phyloP scores from a whole-genome alignment of 2,888 invertebrate genomes.

The Eilema caniola region DNA sequence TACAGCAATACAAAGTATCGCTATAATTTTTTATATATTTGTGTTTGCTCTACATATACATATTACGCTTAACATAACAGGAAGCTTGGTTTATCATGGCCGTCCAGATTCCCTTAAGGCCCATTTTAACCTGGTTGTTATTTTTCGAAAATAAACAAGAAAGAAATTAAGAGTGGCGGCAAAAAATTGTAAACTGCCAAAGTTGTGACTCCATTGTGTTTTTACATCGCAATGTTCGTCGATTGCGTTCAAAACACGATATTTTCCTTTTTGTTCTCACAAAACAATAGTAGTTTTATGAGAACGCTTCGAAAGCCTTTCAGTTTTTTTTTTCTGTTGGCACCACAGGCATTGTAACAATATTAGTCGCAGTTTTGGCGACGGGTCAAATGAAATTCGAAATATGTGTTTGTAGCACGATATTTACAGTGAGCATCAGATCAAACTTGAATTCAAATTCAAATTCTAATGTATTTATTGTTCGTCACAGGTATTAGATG shows the following conservation, averaged over 20 bases:
- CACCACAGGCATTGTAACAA: background rate
- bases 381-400: background rate
- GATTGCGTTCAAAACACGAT: constrained; percentile 28
- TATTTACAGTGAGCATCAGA: too few relatives aligned
- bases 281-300: constrained; percentile 34
- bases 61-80: background rate
- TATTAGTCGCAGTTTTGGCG: constrained; percentile 6
- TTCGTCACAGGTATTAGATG: too few relatives aligned
- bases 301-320: constrained; percentile 13
- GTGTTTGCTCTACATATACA: background rate
- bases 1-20: background rate
- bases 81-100: constrained; percentile 9
- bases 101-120: constrained; percentile 7
- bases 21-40: background rate
- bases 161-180: constrained; percentile 26
- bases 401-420: background rate
- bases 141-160: constrained; percentile 1
- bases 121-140: constrained; percentile 7
- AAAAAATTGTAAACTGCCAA: constrained; percentile 33
- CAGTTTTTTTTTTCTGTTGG: constrained; percentile 3
- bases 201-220: constrained; percentile 36
- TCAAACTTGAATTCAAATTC: too few relatives aligned
- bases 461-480: too few relatives aligned
- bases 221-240: constrained; percentile 32
- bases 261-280: constrained; percentile 34